These are phyloP conservation scores for Ptychobarbus kaznakovi DNA, from an alignment of 2,797 vertebrate species.

Conservation along the genomic window DNA sequence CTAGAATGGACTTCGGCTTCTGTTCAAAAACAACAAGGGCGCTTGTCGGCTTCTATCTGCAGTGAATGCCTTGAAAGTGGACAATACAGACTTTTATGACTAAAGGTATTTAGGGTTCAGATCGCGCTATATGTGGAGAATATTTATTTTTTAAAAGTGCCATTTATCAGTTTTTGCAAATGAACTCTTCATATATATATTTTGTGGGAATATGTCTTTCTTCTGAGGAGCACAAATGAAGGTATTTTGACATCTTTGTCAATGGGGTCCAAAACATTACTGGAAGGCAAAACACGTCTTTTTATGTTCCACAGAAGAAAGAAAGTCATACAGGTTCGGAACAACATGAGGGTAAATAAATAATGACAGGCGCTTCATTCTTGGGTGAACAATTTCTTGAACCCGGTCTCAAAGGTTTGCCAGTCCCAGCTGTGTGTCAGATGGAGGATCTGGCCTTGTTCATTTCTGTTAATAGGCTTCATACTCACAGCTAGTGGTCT, in stretches of 20 bases:
- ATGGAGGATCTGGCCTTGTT: not conserved
- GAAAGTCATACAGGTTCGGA: not conserved
- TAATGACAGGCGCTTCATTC: not conserved
- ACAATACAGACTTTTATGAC: too few relatives aligned
- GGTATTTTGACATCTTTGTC: not conserved
- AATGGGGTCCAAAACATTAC: not conserved
- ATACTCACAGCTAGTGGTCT: not conserved
- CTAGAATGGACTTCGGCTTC: too few relatives aligned
- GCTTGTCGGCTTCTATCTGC: too few relatives aligned
- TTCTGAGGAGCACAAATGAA: not conserved
- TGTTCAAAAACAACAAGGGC: too few relatives aligned
- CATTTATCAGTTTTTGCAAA: too few relatives aligned
- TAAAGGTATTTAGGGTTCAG: too few relatives aligned
- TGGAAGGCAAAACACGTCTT: not conserved
- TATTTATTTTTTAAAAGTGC: too few relatives aligned
- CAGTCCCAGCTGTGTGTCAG: slow-evolving; percentile 24
- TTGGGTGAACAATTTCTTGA: not conserved
- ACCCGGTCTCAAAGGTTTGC: not conserved
- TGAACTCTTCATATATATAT: not conserved
- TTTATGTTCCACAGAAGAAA: not conserved
- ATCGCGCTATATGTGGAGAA: too few relatives aligned
- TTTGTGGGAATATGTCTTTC: not conserved
- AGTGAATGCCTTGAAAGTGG: too few relatives aligned
- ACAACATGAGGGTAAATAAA: not conserved
- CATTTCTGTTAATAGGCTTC: slow-evolving; percentile 12